Evolutionary conservation across 2,797 vertebrate species (phyloP).

Genomic region (Ceyx erithaca): DNA sequence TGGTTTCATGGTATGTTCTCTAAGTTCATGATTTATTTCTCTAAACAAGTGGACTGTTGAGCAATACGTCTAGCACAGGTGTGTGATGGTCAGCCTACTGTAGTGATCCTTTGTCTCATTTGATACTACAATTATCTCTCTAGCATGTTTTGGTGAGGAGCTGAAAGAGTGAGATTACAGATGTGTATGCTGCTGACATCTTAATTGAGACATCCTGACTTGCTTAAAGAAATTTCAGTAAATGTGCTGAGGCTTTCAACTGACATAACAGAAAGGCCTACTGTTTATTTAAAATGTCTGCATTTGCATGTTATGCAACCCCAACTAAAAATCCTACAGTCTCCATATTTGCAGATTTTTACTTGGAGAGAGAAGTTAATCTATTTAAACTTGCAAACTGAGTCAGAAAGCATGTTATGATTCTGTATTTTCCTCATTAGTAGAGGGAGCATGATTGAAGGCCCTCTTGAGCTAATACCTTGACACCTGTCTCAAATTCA

Average conservation of each 20-base stretch:
- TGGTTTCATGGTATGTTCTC: background rate
- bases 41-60: background rate
- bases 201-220: background rate
- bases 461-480: background rate
- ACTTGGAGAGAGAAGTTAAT: background rate
- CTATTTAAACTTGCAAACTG: background rate
- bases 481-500: background rate
- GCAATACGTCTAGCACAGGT: background rate
- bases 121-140: background rate
- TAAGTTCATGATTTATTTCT: background rate
- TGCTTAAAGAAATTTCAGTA: background rate
- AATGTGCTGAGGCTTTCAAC: background rate
- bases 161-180: background rate
- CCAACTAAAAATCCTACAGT: background rate
- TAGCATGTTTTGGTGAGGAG: background rate
- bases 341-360: background rate
- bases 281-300: conserved; percentile 15
- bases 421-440: conserved; percentile 13
- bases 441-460: background rate
- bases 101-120: background rate
- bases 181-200: background rate
- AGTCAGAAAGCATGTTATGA: background rate
- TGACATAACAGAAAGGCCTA: background rate
- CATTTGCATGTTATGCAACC: conserved; percentile 26
- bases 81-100: background rate